Evolutionary conservation across 2,888 invertebrate species (phyloP).

Genomic region (Trilocha varians): DNA sequence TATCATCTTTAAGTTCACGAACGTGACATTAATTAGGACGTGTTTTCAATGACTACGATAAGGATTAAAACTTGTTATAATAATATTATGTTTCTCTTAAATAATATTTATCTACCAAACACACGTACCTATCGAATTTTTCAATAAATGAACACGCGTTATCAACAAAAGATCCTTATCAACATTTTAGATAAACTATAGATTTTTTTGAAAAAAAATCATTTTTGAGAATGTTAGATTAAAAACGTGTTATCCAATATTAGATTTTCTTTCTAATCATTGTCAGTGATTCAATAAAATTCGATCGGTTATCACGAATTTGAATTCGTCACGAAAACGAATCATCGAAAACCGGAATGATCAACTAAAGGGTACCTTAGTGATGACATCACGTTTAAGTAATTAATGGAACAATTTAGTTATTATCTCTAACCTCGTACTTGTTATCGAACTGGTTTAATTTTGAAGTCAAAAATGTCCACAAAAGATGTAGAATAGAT

Average conservation of each 20-base stretch:
- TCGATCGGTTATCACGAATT: neutral
- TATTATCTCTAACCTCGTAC: neutral
- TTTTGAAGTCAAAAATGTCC: neutral
- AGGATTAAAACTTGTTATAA: neutral
- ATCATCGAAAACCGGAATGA: neutral
- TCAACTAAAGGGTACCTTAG: neutral
- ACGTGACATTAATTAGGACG: constrained; percentile 1
- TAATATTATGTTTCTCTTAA: neutral
- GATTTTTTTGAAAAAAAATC: neutral
- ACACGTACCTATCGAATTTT: neutral
- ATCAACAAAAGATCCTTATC: neutral
- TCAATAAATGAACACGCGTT: neutral
- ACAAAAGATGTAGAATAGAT: no score
- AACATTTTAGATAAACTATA: neutral
- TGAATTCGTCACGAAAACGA: neutral
- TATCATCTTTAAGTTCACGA: neutral
- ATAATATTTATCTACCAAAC: neutral
- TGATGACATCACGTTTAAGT: neutral
- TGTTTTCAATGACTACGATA: neutral
- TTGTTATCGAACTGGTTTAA: neutral
- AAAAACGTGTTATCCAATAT: neutral
- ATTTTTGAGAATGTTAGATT: neutral
- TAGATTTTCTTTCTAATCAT: neutral
- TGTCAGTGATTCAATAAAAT: neutral
- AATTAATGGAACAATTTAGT: neutral